phyloP scores from a whole-genome alignment of 2,113 vertebrate genomes.

The Hippocampus guttulatus region DNA sequence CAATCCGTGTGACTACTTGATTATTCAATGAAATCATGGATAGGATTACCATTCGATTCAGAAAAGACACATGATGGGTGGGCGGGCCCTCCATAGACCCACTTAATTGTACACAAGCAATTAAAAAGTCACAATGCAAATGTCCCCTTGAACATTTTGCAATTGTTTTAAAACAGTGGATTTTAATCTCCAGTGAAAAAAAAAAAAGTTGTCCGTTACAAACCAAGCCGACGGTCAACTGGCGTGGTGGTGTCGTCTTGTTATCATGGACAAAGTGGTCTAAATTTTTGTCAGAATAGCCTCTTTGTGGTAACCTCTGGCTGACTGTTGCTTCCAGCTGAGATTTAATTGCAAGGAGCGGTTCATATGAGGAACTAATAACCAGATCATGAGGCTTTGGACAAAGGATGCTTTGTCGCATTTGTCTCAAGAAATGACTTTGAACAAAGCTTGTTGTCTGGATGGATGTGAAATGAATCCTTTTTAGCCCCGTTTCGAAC shows the following conservation, averaged over 20 bases:
- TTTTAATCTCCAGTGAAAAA: too few species aligned
- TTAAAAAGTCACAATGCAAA: not conserved
- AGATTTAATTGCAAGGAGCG: not conserved
- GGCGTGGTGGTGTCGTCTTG: not conserved
- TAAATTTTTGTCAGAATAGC: not conserved
- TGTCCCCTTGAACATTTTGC: not conserved
- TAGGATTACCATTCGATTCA: too few species aligned
- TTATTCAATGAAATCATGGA: too few species aligned
- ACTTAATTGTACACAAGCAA: not conserved
- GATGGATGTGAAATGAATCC: too few species aligned
- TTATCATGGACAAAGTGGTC: not conserved
- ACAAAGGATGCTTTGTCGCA: too few species aligned
- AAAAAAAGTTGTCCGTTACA: not conserved
- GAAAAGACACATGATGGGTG: too few species aligned
- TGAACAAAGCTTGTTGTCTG: too few species aligned
- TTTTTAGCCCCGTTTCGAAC: too few species aligned
- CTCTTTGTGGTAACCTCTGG: not conserved
- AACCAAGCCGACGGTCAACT: not conserved
- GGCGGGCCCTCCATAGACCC: too few species aligned
- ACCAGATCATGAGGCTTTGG: not conserved
- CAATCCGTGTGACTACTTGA: too few species aligned
- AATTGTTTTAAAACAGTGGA: too few species aligned
- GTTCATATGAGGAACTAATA: not conserved
- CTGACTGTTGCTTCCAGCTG: not conserved
- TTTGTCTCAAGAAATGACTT: too few species aligned